Base-by-base conservation (phyloP, 2,888 invertebrate genomes). In the Candidula unifasciata region DNA sequence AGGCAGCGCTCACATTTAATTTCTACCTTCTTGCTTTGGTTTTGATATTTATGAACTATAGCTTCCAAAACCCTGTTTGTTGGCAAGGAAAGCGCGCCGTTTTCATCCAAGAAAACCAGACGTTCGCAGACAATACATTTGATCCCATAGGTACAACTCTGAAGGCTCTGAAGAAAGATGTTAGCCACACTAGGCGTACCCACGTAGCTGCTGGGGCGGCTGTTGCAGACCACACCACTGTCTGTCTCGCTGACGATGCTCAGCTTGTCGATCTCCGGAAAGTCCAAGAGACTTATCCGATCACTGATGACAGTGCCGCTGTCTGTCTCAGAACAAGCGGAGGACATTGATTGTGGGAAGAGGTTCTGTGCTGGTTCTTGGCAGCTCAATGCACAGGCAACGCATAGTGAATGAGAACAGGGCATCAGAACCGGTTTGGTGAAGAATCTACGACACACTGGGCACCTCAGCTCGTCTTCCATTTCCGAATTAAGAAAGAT, bases 381-480 rank as follows among this genome's bases (percentile, higher is more conserved):
- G 89, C 97, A 95, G 92, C 96, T 96, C 87, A 97, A 95, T 86
- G 98, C 99, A 95, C 99, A 99, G 89, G 96, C 95, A 91, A 98
- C 95, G 94, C 99, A 99, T 90, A 98, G 94, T 82, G 97, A 96
- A 95, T 99, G 95, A 27, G 93, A 93, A 94, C 99, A 99, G 87
- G 98, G 98, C 93, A 99, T 95, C 87, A 99, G 94, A 87, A 99
- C 97, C 84, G 99, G 99, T 94, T 98, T 98, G 92, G 96, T 96
- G 94, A 96, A 98, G 90, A 98, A 96, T 94, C 97, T 97, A 94
- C 97, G 97, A 95, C 99, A 99, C 93, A 96, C 96, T 91, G 97
- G 96, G 95, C 99, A 99, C 93, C 97, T 96, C 89, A 99, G 95
- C 95, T 99, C 99, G 94, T 98, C 98, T 96, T 99, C 99, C 99